Evolutionary conservation across 2,797 vertebrate species (phyloP).

Genomic region (Perodicticus potto): DNA sequence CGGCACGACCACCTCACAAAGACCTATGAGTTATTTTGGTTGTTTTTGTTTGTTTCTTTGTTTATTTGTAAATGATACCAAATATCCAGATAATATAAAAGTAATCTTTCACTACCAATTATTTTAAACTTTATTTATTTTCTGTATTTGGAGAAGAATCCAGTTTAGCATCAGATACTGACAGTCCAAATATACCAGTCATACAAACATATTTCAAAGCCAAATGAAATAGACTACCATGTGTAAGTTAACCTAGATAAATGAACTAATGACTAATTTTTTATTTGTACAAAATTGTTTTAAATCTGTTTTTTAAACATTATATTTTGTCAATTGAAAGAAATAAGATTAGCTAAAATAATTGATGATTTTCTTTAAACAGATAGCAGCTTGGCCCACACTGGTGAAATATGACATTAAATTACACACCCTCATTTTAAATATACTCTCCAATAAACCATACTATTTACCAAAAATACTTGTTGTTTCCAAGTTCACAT

Average conservation of each 20-base stretch:
- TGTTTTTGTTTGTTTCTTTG: background rate
- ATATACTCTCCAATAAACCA: background rate
- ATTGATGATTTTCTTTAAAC: background rate
- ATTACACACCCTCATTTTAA: background rate
- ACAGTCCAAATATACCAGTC: background rate
- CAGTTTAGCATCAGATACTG: background rate
- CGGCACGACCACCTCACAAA: background rate
- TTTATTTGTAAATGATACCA: background rate
- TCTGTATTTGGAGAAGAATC: background rate
- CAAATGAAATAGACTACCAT: background rate
- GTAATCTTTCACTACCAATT: background rate
- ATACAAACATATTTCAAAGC: slow-evolving; percentile 7
- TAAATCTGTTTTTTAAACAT: background rate
- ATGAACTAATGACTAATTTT: background rate
- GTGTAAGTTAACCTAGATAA: background rate
- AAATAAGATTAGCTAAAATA: background rate
- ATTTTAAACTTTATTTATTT: background rate
- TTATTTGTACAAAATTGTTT: background rate
- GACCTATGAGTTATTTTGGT: background rate
- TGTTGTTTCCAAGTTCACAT: background rate
- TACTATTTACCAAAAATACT: background rate
- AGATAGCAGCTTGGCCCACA: background rate
- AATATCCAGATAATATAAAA: background rate
- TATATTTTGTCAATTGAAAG: background rate
- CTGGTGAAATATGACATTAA: background rate